phyloP scores from a whole-genome alignment of 2,888 invertebrate species.

The Zonitis immaculata region DNA sequence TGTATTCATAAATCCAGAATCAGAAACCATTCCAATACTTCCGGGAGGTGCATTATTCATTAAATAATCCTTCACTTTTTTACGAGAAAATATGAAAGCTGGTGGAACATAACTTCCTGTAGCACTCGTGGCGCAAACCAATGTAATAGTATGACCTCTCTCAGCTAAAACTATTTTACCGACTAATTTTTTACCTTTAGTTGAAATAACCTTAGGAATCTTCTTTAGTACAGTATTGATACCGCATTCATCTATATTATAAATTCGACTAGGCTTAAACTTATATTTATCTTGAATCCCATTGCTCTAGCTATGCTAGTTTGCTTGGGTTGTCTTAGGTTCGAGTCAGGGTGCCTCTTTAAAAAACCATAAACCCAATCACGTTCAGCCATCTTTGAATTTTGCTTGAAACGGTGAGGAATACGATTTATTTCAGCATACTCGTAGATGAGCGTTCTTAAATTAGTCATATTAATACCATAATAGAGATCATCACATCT shows the following conservation, averaged over 20 bases:
- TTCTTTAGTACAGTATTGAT: constrained; percentile 1
- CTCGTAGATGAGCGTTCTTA: neutral
- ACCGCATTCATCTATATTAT: too few relatives aligned
- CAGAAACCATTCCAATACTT: constrained; percentile 6
- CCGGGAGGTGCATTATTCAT: constrained; percentile 14
- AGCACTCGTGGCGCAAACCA: neutral
- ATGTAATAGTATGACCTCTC: constrained; percentile 3
- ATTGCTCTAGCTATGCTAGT: neutral
- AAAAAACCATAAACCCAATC: neutral
- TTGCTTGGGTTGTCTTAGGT: neutral
- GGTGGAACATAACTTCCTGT: constrained; percentile 1
- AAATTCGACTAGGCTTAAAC: too few relatives aligned
- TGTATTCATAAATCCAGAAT: constrained; percentile 14
- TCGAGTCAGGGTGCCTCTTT: neutral
- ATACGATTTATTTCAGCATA: neutral
- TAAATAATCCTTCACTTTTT: constrained; percentile 22
- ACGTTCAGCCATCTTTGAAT: neutral
- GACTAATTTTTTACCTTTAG: constrained; percentile 1
- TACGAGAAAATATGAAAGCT: neutral
- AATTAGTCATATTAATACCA: too few relatives aligned
- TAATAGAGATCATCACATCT: too few relatives aligned
- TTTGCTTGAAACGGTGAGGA: neutral
- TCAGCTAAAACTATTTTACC: constrained; percentile 1
- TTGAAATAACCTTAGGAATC: neutral
- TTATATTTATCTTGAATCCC: neutral